A percentile compares a stretch with the other conserved stretches of the same genome.
Conservation (phyloP, 2,113 vertebrate species). For the Halichoerus grypus region DNA sequence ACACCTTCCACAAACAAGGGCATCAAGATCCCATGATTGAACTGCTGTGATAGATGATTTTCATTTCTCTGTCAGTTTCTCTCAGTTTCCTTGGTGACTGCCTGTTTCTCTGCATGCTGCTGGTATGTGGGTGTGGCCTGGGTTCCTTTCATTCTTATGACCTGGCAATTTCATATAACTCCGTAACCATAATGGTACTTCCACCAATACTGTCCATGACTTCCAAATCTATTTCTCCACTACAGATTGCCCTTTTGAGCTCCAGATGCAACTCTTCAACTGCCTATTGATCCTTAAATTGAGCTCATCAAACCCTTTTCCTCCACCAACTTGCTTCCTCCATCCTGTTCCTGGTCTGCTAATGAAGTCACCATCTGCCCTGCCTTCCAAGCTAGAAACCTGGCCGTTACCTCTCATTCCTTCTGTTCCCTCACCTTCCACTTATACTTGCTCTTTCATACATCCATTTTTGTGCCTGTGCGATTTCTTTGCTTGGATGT, state of each 20-base stretch:
- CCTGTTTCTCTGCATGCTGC: background rate
- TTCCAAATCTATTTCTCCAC: background rate
- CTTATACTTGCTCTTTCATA: background rate
- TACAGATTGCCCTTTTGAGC: background rate
- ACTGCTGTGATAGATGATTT: background rate
- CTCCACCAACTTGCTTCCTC: background rate
- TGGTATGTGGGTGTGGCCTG: background rate
- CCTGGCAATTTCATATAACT: background rate
- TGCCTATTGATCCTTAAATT: background rate
- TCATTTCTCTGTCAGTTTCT: background rate
- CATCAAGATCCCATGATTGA: background rate
- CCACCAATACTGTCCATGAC: background rate
- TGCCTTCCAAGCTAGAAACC: background rate
- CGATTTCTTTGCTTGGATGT: background rate
- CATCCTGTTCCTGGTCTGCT: background rate
- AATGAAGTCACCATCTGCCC: background rate
- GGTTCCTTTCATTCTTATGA: background rate
- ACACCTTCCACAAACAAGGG: background rate
- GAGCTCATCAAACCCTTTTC: background rate
- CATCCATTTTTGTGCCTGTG: background rate
- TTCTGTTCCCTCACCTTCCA: background rate
- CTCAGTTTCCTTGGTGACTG: background rate
- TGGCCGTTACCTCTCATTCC: background rate
- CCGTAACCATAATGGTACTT: background rate
- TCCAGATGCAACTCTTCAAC: background rate